Evolutionary conservation across 2,113 vertebrate genomes (phyloP).

Genomic region (Tricholaema leucomelas): DNA sequence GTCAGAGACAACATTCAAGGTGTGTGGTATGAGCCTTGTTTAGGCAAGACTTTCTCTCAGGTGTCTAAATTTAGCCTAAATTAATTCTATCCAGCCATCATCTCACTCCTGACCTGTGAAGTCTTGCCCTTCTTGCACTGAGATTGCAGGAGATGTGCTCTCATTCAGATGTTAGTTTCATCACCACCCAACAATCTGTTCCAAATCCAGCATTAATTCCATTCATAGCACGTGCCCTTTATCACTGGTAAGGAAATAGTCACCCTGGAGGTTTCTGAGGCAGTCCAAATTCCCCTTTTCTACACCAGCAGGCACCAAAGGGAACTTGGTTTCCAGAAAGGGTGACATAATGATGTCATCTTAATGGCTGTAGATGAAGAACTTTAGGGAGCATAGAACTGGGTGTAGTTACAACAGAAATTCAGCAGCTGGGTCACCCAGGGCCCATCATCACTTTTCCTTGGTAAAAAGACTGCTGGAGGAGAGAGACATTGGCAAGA

Average conservation of each 20-base stretch:
- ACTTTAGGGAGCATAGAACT: background rate
- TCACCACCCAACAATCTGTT: background rate
- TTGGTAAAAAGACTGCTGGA: background rate
- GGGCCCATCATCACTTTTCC: background rate
- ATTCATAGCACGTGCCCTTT: background rate
- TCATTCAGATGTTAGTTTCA: conserved; percentile 8
- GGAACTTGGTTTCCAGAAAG: background rate
- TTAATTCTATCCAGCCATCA: background rate
- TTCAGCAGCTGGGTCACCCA: background rate
- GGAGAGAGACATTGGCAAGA: background rate
- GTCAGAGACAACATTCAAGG: background rate
- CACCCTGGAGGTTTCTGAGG: background rate
- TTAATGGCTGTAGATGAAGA: background rate
- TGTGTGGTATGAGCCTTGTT: background rate
- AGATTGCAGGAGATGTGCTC: background rate
- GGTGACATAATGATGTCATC: background rate
- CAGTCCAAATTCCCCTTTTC: conserved; percentile 5
- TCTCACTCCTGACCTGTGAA: conserved; percentile 43
- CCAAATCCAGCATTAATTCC: background rate
- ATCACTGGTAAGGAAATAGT: background rate
- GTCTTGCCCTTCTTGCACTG: conserved; percentile 8
- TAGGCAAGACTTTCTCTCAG: conserved; percentile 9
- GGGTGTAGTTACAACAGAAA: background rate
- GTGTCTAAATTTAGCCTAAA: conserved; percentile 44
- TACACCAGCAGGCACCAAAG: background rate